Evolutionary conservation across 2,113 vertebrate genomes (phyloP).

Genomic region (Lepidothrix coronata): DNA sequence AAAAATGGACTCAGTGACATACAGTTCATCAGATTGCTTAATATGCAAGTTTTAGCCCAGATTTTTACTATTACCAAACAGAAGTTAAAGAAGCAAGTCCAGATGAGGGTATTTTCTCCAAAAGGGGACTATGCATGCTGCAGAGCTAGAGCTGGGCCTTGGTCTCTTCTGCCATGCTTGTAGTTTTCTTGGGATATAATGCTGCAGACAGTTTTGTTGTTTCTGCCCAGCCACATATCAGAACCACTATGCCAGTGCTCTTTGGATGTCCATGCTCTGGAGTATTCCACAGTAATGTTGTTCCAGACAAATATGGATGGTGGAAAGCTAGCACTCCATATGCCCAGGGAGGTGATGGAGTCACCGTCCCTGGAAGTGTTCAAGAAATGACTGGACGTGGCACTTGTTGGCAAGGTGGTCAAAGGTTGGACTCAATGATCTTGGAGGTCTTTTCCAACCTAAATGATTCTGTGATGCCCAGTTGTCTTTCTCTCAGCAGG

Average conservation of each 20-base stretch:
- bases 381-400: background rate
- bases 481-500: background rate
- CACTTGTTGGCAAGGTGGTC: background rate
- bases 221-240: background rate
- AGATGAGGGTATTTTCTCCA: background rate
- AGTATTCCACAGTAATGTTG: background rate
- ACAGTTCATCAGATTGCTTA: background rate
- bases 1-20: background rate
- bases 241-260: background rate
- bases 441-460: background rate
- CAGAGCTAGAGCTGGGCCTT: background rate
- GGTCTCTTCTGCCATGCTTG: background rate
- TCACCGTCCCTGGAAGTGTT: background rate
- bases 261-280: background rate
- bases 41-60: background rate
- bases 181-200: background rate
- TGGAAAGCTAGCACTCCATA: background rate
- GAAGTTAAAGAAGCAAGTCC: background rate
- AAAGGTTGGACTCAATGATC: background rate
- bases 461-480: background rate
- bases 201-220: background rate
- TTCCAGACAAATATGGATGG: background rate
- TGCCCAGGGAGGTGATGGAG: background rate
- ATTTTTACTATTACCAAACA: background rate
- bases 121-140: rapidly evolving